Evolutionary conservation across 2,113 vertebrate species (phyloP).

Genomic region (Isurus oxyrinchus): DNA sequence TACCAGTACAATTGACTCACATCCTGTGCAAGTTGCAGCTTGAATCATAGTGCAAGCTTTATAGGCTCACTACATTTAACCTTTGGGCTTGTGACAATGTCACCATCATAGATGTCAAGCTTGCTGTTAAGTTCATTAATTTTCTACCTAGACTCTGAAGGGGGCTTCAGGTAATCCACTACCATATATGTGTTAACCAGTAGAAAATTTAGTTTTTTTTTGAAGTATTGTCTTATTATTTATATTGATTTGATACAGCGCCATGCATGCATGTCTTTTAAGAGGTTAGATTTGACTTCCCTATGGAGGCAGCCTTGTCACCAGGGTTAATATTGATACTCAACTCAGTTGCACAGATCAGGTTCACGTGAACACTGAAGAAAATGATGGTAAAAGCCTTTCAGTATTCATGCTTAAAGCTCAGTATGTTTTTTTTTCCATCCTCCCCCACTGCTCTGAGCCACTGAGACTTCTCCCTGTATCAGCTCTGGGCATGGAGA

Average conservation of each 20-base stretch:
- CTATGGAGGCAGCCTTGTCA: neutral
- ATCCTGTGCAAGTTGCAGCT: neutral
- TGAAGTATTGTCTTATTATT: neutral
- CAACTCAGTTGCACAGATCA: neutral
- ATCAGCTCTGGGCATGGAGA: conserved; percentile 29
- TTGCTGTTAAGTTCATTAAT: conserved; percentile 2
- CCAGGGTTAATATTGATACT: conserved; percentile 19
- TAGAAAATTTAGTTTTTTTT: neutral
- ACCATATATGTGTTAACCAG: neutral
- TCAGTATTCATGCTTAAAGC: conserved; percentile 19
- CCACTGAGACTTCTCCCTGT: conserved; percentile 27
- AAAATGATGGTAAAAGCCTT: conserved; percentile 19
- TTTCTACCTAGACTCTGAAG: neutral
- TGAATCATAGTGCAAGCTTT: neutral
- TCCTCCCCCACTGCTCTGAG: conserved; percentile 21
- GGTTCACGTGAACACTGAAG: neutral
- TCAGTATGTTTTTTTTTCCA: neutral
- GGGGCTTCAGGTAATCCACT: neutral
- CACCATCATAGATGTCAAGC: neutral
- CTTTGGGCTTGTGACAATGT: conserved; percentile 16
- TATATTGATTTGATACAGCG: neutral
- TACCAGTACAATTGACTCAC: neutral
- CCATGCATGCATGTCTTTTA: neutral
- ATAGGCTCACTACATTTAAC: neutral
- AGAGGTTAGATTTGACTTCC: neutral